These are phyloP conservation scores for Ctena decussata DNA, from an alignment of 2,888 invertebrate species.

Conservation along the genomic window DNA sequence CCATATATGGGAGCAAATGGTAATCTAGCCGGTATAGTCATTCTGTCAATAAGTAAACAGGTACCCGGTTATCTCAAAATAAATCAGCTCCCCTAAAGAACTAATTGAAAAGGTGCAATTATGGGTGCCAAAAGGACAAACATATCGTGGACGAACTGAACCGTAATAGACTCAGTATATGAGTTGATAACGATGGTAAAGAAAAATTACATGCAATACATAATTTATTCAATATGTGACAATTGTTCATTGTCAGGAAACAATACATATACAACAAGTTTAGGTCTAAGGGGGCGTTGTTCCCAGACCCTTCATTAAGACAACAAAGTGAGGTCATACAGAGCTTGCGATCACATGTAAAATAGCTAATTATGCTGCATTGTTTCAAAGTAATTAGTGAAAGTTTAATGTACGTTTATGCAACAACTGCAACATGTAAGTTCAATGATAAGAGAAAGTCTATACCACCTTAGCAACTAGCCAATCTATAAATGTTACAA, in stretches of 20 bases:
- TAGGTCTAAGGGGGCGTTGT: background rate
- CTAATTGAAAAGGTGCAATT: slow-evolving; percentile 45
- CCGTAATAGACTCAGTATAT: slow-evolving; percentile 34
- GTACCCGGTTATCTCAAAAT: background rate
- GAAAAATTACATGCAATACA: background rate
- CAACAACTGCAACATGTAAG: background rate
- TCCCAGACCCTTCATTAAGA: background rate
- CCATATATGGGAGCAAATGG: too few relatives aligned
- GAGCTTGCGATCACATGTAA: too few relatives aligned
- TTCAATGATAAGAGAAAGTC: background rate
- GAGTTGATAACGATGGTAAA: background rate
- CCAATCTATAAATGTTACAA: too few relatives aligned
- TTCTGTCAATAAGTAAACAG: slow-evolving; percentile 10
- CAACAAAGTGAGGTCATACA: background rate
- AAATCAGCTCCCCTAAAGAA: slow-evolving; percentile 16
- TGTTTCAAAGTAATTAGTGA: background rate
- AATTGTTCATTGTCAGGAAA: background rate
- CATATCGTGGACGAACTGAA: slow-evolving; percentile 42
- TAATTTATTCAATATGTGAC: background rate
- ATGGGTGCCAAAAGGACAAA: slow-evolving; percentile 31
- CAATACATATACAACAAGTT: background rate
- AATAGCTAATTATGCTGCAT: background rate
- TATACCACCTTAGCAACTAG: background rate
- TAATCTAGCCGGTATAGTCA: too few relatives aligned
- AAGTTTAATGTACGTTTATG: background rate